Conservation (phyloP, 1,140 invertebrate genomes). For the Bombus haemorrhoidalis region DNA sequence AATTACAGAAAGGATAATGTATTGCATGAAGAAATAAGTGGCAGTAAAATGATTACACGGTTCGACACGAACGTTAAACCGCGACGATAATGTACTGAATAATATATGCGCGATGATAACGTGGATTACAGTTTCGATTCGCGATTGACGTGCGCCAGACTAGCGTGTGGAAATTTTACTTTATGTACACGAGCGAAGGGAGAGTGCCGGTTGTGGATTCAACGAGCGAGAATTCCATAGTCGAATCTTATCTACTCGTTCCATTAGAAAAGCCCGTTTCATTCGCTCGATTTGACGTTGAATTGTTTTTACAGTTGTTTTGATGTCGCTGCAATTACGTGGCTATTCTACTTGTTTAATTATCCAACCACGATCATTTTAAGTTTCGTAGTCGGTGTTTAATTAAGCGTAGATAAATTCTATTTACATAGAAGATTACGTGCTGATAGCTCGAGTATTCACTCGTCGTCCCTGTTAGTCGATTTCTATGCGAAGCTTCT, state of each 20-base stretch:
- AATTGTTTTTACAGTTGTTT: not conserved
- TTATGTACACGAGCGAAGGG: too few relatives aligned
- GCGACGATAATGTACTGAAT: not conserved
- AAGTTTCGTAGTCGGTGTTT: not conserved
- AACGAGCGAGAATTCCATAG: not conserved
- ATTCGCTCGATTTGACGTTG: not conserved
- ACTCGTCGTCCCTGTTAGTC: not conserved
- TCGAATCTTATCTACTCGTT: conserved; percentile 10
- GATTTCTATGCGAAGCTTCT: not conserved
- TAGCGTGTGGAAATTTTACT: conserved; percentile 5
- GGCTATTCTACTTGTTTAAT: not conserved
- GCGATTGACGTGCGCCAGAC: not conserved
- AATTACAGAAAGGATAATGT: not conserved
- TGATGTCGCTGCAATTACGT: not conserved
- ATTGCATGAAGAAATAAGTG: not conserved
- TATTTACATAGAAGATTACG: not conserved
- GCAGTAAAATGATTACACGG: conserved; percentile 15
- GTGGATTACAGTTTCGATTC: conserved; percentile 11
- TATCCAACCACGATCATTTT: not conserved
- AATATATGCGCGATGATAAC: conserved; percentile 25
- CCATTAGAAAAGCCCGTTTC: not conserved
- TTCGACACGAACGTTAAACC: conserved; percentile 18
- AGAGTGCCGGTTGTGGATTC: not conserved
- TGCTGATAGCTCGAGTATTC: not conserved
- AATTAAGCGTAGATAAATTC: not conserved